Conservation (phyloP, 2,888 invertebrate genomes). For the Oxystoma pomonae region DNA sequence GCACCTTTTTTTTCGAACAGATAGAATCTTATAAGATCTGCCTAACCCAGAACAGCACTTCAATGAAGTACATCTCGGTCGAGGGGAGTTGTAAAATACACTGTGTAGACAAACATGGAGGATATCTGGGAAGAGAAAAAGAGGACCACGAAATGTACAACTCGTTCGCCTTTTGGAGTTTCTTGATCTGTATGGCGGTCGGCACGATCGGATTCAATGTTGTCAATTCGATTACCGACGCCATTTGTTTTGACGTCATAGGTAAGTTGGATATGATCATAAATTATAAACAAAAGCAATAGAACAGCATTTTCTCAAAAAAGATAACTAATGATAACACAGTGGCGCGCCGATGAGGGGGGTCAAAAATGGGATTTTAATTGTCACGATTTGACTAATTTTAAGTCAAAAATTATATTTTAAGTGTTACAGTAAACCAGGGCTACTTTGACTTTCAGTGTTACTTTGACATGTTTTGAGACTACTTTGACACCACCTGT, state of each 20-base stretch:
- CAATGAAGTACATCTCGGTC: not conserved
- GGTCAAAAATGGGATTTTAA: too few relatives aligned
- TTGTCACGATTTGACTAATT: too few relatives aligned
- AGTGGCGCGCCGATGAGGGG: too few relatives aligned
- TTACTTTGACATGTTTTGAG: too few relatives aligned
- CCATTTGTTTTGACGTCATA: slow-evolving; percentile 84
- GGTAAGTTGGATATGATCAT: too few relatives aligned
- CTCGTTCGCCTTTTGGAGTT: slow-evolving; percentile 67
- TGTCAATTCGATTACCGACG: slow-evolving; percentile 82
- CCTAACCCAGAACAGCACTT: not conserved
- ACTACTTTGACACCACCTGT: too few relatives aligned
- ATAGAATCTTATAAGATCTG: not conserved
- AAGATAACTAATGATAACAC: too few relatives aligned
- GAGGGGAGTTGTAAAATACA: slow-evolving; percentile 29
- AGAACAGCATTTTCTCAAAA: too few relatives aligned
- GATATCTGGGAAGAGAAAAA: slow-evolving; percentile 6
- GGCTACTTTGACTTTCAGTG: too few relatives aligned
- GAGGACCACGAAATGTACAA: slow-evolving; percentile 46
- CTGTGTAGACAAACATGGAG: slow-evolving; percentile 38
- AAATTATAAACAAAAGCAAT: too few relatives aligned
- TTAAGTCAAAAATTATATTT: too few relatives aligned
- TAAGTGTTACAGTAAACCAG: too few relatives aligned
- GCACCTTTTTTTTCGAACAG: not conserved
- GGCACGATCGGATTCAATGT: slow-evolving; percentile 82
- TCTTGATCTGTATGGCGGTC: slow-evolving; percentile 65